These are phyloP conservation scores for Hemitrygon akajei DNA, from an alignment of 2,797 vertebrate genomes.

Conservation along the genomic window DNA sequence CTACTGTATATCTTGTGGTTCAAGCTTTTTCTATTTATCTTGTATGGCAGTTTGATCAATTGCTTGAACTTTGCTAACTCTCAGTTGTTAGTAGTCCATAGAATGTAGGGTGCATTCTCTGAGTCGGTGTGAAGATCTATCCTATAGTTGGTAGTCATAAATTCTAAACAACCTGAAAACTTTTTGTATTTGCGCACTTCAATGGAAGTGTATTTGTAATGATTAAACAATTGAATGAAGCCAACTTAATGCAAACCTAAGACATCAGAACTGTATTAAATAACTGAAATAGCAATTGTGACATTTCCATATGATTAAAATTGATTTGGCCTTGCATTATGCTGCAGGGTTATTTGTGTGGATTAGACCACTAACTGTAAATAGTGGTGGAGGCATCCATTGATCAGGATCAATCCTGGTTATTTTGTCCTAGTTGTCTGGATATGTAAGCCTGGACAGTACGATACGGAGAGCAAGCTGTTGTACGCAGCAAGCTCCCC, in stretches of 20 bases:
- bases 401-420: no score
- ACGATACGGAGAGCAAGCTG: no score
- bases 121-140: background rate
- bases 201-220: background rate
- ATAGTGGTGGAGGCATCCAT: no score
- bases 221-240: background rate
- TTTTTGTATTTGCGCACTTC: no score
- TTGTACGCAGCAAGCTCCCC: no score
- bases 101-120: no score
- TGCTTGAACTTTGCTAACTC: background rate
- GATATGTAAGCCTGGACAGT: no score
- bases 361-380: background rate
- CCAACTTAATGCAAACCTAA: background rate
- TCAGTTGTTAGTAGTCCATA: no score
- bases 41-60: background rate
- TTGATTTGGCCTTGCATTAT: background rate
- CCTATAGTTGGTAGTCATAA: no score
- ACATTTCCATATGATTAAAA: conserved; percentile 32
- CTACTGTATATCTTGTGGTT: background rate
- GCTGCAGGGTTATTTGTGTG: background rate
- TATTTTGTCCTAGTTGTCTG: no score
- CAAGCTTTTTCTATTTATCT: background rate
- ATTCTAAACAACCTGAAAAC: background rate
- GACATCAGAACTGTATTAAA: background rate
- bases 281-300: conserved; percentile 1